A percentile compares a stretch with the other conserved stretches of the same genome.
Evolutionary conservation across 2,888 invertebrate species (phyloP).

Genomic region (Tenthredo mesomela): DNA sequence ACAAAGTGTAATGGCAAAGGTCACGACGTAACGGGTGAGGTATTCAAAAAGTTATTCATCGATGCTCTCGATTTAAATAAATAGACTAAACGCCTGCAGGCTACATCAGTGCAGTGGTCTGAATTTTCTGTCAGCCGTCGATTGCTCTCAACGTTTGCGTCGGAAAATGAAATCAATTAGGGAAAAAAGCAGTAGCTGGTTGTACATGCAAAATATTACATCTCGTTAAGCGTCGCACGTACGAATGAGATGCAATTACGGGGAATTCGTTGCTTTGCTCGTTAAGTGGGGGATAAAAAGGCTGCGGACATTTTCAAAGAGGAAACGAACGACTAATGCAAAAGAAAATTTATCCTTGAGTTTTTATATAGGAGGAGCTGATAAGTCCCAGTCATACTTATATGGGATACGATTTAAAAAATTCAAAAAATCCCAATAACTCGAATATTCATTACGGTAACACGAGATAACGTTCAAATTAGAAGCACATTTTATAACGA

Average conservation of each 20-base stretch:
- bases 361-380: constrained; percentile 20
- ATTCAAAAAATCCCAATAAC: neutral
- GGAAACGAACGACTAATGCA: constrained; percentile 32
- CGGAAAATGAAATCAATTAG: constrained; percentile 43
- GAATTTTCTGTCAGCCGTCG: constrained; percentile 11
- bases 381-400: neutral
- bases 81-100: neutral
- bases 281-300: constrained; percentile 43
- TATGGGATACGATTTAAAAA: neutral
- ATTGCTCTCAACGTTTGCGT: constrained; percentile 13
- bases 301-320: constrained; percentile 24
- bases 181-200: constrained; percentile 34
- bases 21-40: constrained; percentile 8
- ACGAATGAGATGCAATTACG: constrained; percentile 50
- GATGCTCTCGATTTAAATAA: constrained; percentile 15
- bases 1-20: constrained; percentile 9
- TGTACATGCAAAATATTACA: constrained; percentile 30
- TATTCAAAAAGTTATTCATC: constrained; percentile 3
- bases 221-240: constrained; percentile 47
- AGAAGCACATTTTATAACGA: neutral
- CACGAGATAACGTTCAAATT: neutral
- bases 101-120: neutral
- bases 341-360: constrained; percentile 5
- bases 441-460: neutral
- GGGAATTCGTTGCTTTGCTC: constrained; percentile 40